Conservation (phyloP, 92 coral and sea anemone species). For the Zoanthus sociatus region DNA sequence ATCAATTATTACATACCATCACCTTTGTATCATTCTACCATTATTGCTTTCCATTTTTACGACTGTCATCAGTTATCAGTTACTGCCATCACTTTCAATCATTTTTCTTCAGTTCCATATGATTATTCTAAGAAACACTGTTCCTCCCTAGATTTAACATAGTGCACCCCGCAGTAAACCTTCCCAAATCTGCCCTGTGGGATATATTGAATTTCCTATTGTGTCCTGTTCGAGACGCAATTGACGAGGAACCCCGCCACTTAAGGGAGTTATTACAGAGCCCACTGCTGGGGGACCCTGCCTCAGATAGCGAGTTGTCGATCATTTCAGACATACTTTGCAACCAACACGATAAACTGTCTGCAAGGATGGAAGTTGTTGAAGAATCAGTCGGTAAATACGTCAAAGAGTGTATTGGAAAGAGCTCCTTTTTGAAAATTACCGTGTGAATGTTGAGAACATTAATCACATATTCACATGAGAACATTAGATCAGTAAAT, state of each 20-base stretch:
- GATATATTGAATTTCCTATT: conserved; percentile 96
- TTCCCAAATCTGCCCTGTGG: conserved; percentile 94
- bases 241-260: conserved; percentile 84
- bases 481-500: not conserved
- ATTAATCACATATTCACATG: too few relatives aligned
- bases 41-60: too few relatives aligned
- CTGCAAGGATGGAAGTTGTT: conserved; percentile 85
- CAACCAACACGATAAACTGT: conserved; percentile 85
- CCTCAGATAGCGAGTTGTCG: conserved; percentile 84
- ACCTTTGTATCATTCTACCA: too few relatives aligned
- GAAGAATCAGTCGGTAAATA: conserved; percentile 87
- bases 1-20: too few relatives aligned
- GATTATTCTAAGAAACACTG: conserved; percentile 41
- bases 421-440: conserved; percentile 58
- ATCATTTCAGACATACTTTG: conserved; percentile 87
- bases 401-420: conserved; percentile 74
- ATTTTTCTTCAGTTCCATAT: not conserved
- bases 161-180: conserved; percentile 97
- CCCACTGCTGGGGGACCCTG: conserved; percentile 65
- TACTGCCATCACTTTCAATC: not conserved
- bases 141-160: conserved; percentile 95
- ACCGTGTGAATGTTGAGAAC: conserved; percentile 46
- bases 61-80: not conserved
- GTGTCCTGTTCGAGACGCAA: conserved; percentile 91
- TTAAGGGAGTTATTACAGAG: conserved; percentile 69